A percentile compares a stretch with the other conserved stretches of the same genome.
Evolutionary conservation across 2,797 vertebrate species (phyloP).

Genomic region (Lagodon rhomboides): DNA sequence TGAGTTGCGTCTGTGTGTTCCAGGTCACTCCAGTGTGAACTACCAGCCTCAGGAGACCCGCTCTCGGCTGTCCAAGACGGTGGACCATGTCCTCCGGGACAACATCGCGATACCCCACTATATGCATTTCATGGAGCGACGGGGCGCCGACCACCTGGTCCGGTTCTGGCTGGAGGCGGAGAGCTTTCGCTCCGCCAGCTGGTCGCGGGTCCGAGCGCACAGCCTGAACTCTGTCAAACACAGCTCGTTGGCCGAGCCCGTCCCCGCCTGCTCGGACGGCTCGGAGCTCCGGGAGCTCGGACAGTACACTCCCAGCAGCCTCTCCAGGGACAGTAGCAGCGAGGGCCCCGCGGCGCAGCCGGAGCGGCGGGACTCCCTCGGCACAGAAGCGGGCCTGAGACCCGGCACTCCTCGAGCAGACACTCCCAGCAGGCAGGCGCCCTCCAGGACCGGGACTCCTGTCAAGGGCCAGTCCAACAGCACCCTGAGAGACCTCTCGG

Average conservation of each 20-base stretch:
- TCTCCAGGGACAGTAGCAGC: conserved; percentile 68
- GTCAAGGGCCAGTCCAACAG: conserved; percentile 87
- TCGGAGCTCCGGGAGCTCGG: conserved; percentile 61
- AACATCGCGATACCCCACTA: conserved; percentile 93
- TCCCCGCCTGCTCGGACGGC: conserved; percentile 75
- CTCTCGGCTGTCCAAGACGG: conserved; percentile 96
- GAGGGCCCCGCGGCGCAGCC: conserved; percentile 44
- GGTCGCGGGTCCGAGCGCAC: conserved; percentile 95
- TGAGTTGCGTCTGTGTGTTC: conserved; percentile 46
- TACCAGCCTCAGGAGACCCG: conserved; percentile 95
- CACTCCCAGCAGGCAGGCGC: conserved; percentile 78
- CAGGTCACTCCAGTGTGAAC: conserved; percentile 97
- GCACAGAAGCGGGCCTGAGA: conserved; percentile 67
- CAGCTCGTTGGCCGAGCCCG: conserved; percentile 94
- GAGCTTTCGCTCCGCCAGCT: conserved; percentile 95
- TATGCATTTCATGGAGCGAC: conserved; percentile 94
- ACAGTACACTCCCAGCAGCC: conserved; percentile 28
- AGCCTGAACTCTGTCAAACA: conserved; percentile 98
- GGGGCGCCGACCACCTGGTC: conserved; percentile 93
- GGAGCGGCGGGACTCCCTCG: conserved; percentile 65
- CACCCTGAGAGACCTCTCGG: conserved; percentile 90
- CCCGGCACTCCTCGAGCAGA: conserved; percentile 60
- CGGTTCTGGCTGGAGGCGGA: conserved; percentile 98
- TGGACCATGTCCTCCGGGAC: conserved; percentile 94
- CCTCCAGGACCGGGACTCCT: conserved; percentile 87